phyloP scores from a whole-genome alignment of 2,888 invertebrate genomes.

The Hipparchia sbordonii region DNA sequence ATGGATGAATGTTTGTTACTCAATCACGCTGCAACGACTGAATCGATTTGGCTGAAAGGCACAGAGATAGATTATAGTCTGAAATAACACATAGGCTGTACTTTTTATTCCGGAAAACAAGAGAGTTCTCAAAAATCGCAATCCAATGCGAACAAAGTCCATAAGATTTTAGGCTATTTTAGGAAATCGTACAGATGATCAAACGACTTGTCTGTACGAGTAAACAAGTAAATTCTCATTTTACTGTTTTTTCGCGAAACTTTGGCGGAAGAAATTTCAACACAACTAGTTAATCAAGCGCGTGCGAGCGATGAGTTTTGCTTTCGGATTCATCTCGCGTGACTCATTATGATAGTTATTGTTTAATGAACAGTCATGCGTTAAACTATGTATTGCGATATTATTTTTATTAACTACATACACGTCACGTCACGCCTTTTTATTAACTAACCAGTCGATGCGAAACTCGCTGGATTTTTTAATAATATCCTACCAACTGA shows the following conservation, averaged over 20 bases:
- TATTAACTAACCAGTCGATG: too few relatives aligned
- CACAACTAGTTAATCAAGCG: background rate
- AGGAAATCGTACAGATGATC: background rate
- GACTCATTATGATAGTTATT: background rate
- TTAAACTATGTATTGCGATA: background rate
- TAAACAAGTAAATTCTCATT: background rate
- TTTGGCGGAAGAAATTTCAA: background rate
- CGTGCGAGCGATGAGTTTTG: background rate
- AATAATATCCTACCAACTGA: too few relatives aligned
- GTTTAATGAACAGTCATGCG: background rate
- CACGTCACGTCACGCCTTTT: too few relatives aligned
- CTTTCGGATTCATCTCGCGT: slow-evolving; percentile 12
- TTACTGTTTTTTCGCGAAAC: background rate
- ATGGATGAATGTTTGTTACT: too few relatives aligned
- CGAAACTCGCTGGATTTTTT: too few relatives aligned
- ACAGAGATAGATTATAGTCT: too few relatives aligned
- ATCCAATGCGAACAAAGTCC: too few relatives aligned
- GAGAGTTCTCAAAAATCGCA: too few relatives aligned
- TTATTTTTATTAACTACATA: background rate
- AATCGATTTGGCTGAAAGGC: too few relatives aligned
- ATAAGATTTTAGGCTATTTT: background rate
- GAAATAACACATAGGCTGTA: too few relatives aligned
- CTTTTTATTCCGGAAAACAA: too few relatives aligned
- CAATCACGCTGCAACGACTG: too few relatives aligned
- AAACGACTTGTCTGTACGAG: background rate